These are phyloP conservation scores for Anoncus sp. DNA, from an alignment of 2,888 invertebrate genomes.

Conservation along the genomic window DNA sequence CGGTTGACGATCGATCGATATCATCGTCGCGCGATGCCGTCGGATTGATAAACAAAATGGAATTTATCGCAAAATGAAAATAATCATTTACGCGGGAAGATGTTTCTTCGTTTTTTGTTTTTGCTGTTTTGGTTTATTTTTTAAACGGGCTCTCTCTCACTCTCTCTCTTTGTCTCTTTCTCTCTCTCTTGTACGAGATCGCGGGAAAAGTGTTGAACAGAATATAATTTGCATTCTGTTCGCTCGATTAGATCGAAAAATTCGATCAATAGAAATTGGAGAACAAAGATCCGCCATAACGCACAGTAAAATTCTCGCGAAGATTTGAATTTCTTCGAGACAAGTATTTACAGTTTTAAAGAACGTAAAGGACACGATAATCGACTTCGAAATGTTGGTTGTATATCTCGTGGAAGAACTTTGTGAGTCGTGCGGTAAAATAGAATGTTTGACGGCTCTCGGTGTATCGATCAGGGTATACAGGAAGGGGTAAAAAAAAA, in stretches of 20 bases:
- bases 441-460: conserved; percentile 8
- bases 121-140: neutral
- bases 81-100: neutral
- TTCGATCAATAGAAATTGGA: too few relatives aligned
- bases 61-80: neutral
- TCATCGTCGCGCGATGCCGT: neutral
- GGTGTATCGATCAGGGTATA: conserved; percentile 19
- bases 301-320: too few relatives aligned
- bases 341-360: neutral
- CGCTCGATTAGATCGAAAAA: too few relatives aligned
- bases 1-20: conserved; percentile 17
- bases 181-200: neutral
- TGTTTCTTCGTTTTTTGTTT: neutral
- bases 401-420: neutral
- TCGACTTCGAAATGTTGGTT: neutral
- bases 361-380: neutral
- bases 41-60: conserved; percentile 4
- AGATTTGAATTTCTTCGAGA: too few relatives aligned
- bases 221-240: too few relatives aligned
- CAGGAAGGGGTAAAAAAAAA: conserved; percentile 2
- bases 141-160: too few relatives aligned
- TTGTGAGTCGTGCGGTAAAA: neutral
- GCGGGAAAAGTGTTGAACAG: neutral
- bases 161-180: too few relatives aligned
- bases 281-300: too few relatives aligned